A percentile compares a stretch with the other conserved stretches of the same genome.
phyloP scores from a whole-genome alignment of 2,888 invertebrate species.

The Xanthorhoe spadicearia region DNA sequence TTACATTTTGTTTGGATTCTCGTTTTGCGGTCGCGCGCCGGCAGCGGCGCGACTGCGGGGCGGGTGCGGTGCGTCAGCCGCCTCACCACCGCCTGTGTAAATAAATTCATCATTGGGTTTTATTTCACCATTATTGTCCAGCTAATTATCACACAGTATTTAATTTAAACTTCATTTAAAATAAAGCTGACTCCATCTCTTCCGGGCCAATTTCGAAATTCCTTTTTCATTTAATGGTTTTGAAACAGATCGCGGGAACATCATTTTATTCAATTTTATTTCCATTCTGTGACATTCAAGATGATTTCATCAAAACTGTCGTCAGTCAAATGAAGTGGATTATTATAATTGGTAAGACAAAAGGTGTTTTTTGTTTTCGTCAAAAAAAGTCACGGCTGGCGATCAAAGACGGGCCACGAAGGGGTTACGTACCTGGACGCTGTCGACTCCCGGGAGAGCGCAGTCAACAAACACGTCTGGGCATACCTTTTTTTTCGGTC shows the following conservation, averaged over 20 bases:
- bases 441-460: slow-evolving; percentile 6
- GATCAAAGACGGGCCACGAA: slow-evolving; percentile 36
- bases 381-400: slow-evolving; percentile 32
- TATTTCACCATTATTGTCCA: slow-evolving; percentile 11
- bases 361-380: slow-evolving; percentile 42
- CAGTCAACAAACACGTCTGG: slow-evolving; percentile 2
- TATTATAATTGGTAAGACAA: slow-evolving; percentile 49
- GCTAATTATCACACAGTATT: slow-evolving; percentile 12
- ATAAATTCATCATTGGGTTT: slow-evolving; percentile 20
- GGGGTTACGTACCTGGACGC: slow-evolving; percentile 35
- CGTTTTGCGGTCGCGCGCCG: neutral
- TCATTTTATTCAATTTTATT: slow-evolving; percentile 16
- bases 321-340: slow-evolving; percentile 45
- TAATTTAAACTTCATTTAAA: slow-evolving; percentile 13
- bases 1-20: slow-evolving; percentile 7
- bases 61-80: neutral
- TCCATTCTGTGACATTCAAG: slow-evolving; percentile 10
- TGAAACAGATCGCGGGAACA: slow-evolving; percentile 13
- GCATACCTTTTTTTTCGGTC: too few species aligned
- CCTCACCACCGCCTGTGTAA: slow-evolving; percentile 3
- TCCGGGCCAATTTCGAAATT: slow-evolving; percentile 2
- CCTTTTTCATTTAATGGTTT: slow-evolving; percentile 9
- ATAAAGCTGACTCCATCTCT: slow-evolving; percentile 3
- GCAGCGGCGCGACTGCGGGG: neutral
- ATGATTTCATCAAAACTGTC: slow-evolving; percentile 22